Percentiles rank a stretch among this genome's conserved stretches.
Conservation (phyloP, 2,113 vertebrate species). For the Phaethon lepturus region DNA sequence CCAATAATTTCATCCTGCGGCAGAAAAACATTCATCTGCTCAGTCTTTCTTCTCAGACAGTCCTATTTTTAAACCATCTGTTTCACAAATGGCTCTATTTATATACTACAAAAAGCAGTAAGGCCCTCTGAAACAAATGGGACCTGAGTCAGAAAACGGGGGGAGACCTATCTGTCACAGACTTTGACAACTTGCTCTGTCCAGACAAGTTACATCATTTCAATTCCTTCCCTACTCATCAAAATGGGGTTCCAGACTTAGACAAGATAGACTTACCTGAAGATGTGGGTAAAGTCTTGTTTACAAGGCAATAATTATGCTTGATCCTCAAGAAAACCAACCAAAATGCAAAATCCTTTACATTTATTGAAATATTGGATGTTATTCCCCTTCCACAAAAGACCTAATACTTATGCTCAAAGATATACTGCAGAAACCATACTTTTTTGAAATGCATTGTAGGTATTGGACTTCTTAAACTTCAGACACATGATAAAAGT, state of each 20-base stretch:
- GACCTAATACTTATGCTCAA: neutral
- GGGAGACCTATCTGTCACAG: neutral
- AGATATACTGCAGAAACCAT: neutral
- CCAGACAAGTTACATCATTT: neutral
- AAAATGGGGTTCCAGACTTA: neutral
- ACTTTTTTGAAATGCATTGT: neutral
- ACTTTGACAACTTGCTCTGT: neutral
- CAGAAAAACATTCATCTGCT: neutral
- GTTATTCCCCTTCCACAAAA: neutral
- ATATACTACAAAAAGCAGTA: neutral
- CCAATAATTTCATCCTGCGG: neutral
- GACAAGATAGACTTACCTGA: neutral
- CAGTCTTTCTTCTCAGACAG: neutral
- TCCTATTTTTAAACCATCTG: neutral
- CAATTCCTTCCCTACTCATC: neutral
- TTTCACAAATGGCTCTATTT: neutral
- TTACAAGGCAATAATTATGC: neutral
- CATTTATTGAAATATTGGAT: neutral
- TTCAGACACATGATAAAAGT: neutral
- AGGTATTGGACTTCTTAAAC: neutral
- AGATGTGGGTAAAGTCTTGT: neutral
- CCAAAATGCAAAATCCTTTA: neutral
- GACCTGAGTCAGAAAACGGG: fast-evolving
- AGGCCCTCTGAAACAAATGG: neutral
- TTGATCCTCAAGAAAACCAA: neutral